phyloP scores from a whole-genome alignment of 2,113 vertebrate genomes.

The Hyla sarda region DNA sequence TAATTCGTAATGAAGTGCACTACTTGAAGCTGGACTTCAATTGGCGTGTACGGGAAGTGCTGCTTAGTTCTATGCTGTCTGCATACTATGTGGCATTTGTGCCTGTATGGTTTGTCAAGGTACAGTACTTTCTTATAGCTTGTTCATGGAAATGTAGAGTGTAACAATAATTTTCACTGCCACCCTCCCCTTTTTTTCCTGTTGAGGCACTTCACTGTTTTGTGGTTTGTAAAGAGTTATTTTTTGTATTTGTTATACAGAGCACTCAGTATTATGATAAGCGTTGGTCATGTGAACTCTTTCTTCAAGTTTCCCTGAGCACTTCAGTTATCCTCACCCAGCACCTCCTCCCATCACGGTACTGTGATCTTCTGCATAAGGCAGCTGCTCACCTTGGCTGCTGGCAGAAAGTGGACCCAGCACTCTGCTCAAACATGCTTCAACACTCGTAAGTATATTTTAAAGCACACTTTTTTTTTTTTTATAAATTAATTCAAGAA shows the following conservation, averaged over 20 bases:
- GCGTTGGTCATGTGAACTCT: constrained; percentile 97
- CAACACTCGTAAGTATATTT: constrained; percentile 87
- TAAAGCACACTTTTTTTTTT: neutral
- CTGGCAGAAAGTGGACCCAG: constrained; percentile 98
- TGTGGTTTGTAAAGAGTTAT: neutral
- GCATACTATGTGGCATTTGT: constrained; percentile 98
- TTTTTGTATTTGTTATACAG: constrained; percentile 67
- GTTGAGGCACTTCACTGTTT: neutral
- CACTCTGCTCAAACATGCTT: constrained; percentile 94
- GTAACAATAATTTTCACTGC: neutral
- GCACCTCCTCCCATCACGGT: constrained; percentile 90
- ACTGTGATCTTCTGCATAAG: constrained; percentile 96
- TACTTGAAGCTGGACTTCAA: constrained; percentile 98
- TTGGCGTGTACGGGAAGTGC: constrained; percentile 98
- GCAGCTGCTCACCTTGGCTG: constrained; percentile 95
- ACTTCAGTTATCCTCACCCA: constrained; percentile 95
- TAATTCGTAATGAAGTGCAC: constrained; percentile 95
- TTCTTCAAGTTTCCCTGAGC: constrained; percentile 95
- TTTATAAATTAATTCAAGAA: too few species aligned
- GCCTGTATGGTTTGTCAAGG: constrained; percentile 98
- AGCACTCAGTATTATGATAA: constrained; percentile 98
- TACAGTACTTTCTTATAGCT: constrained; percentile 66
- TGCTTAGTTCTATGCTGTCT: constrained; percentile 98
- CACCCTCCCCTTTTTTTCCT: neutral
- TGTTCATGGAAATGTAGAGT: neutral